Percentiles rank a stretch among this genome's conserved stretches.
These are phyloP conservation scores for Aphelenchoides fujianensis DNA, from an alignment of 1,140 invertebrate genomes.

Conservation along the genomic window DNA sequence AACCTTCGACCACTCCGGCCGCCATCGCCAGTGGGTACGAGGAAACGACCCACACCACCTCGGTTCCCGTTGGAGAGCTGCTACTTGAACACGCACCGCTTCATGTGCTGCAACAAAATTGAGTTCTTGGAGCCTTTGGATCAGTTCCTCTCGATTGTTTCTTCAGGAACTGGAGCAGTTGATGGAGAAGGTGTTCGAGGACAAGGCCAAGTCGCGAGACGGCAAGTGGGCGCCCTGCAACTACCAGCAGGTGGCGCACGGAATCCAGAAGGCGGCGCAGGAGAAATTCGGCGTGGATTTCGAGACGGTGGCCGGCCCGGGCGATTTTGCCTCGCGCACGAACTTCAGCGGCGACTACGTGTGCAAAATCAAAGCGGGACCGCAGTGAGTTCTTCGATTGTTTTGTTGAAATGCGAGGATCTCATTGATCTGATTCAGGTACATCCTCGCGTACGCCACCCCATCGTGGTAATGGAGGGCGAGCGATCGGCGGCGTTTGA, in stretches of 20 bases:
- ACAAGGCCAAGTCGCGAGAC: conserved; percentile 1
- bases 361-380: conserved; percentile 9
- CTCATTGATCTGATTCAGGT: neutral
- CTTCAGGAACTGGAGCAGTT: conserved; percentile 4
- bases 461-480: neutral
- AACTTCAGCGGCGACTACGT: neutral
- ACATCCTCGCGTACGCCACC: neutral
- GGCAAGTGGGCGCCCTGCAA: conserved; percentile 8
- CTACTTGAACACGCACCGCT: neutral
- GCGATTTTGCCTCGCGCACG: neutral
- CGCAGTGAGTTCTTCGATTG: neutral
- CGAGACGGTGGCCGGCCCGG: neutral
- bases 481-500: too few species aligned
- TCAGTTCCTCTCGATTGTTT: too few species aligned
- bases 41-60: neutral
- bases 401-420: neutral
- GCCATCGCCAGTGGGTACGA: neutral
- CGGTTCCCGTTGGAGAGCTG: conserved; percentile 1
- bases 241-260: neutral
- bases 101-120: conserved; percentile 12
- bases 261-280: conserved; percentile 6
- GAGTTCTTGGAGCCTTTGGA: neutral
- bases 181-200: neutral
- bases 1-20: neutral
- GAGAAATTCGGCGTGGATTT: conserved; percentile 13